Base-by-base conservation (phyloP, 2,113 vertebrate species). In the Campylorhamphus procurvoides region DNA sequence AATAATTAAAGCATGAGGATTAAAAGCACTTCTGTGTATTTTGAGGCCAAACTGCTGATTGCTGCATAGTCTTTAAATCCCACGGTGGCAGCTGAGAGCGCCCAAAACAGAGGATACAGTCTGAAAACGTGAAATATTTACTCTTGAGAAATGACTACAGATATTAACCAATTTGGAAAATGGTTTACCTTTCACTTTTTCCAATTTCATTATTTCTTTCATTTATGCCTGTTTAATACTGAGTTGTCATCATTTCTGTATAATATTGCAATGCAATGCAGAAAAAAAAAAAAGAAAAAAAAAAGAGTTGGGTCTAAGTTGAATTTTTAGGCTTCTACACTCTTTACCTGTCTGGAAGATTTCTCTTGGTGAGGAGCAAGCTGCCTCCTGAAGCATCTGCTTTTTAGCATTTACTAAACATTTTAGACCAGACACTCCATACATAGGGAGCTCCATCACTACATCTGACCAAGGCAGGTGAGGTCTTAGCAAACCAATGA, bases 211-310 rank as follows among this genome's bases (percentile, higher is more conserved):
- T 28, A 18, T 62, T 84, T 59, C 19, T 79, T 73, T 66, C 2
- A 42, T 71, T 85, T 79, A 68, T 14, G 19, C 10, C 63, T 90
- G 10, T 58, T 64, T 69, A 66, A 67, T 28, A n/a, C 4, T 4
- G 18, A n/a, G 2, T 40, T 71, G 10, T 18, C 1, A 0, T 18
- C 1, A 0, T n/a, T 73, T 73, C 53, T 83, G 19, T 58, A 24
- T 5, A 14, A 33, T 18, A 47, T 5, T 49, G 31, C 20, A 85
- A 35, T 10, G 5, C 3, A 58, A 66, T n/a, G n/a, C 76, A 53
- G 19, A 3, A 35, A 20, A 28, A 23, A 47, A 23, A 47, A 47
- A 23, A 23, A 23, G 28, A 39, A 73, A 16, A 73, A 28, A 10
- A 14, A 6, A 53, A n/a, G 14, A 31, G 3, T 10, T 72, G 24